Evolutionary conservation across 2,797 vertebrate genomes (phyloP).

Genomic region (Enteromius mattozi): DNA sequence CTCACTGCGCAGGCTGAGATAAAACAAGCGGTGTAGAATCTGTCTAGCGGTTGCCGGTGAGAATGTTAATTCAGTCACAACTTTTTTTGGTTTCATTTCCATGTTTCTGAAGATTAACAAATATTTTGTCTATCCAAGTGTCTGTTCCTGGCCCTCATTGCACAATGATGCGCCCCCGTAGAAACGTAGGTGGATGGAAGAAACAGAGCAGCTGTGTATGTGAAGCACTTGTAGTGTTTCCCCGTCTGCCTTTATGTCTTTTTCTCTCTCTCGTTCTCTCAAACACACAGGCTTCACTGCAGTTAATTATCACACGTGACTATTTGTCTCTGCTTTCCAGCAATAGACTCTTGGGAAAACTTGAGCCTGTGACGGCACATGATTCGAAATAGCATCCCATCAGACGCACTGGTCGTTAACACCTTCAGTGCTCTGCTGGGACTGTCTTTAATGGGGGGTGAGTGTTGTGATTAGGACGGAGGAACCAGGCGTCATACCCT

Average conservation of each 20-base stretch:
- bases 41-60: slow-evolving; percentile 4
- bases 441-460: slow-evolving; percentile 14
- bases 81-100: slow-evolving; percentile 32
- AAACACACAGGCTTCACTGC: neutral
- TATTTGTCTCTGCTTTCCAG: slow-evolving; percentile 21
- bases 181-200: slow-evolving; percentile 35
- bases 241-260: slow-evolving; percentile 17
- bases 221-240: slow-evolving; percentile 24
- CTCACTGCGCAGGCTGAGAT: neutral
- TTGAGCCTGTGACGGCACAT: neutral
- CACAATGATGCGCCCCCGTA: slow-evolving; percentile 11
- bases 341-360: slow-evolving; percentile 18
- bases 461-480: slow-evolving; percentile 35
- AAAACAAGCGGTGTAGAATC: neutral
- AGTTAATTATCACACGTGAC: slow-evolving; percentile 33
- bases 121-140: slow-evolving; percentile 14
- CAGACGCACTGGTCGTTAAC: slow-evolving; percentile 20
- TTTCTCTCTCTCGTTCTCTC: neutral
- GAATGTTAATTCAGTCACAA: slow-evolving; percentile 24
- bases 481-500: neutral
- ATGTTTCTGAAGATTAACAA: slow-evolving; percentile 47
- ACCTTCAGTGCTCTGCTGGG: slow-evolving; percentile 37
- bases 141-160: slow-evolving; percentile 36
- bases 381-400: slow-evolving; percentile 39
- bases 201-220: neutral